Evolutionary conservation across 2,888 invertebrate genomes (phyloP), one percentile per base, ranked within the genome.

Genomic region (Cheilosia vernalis): DNA sequence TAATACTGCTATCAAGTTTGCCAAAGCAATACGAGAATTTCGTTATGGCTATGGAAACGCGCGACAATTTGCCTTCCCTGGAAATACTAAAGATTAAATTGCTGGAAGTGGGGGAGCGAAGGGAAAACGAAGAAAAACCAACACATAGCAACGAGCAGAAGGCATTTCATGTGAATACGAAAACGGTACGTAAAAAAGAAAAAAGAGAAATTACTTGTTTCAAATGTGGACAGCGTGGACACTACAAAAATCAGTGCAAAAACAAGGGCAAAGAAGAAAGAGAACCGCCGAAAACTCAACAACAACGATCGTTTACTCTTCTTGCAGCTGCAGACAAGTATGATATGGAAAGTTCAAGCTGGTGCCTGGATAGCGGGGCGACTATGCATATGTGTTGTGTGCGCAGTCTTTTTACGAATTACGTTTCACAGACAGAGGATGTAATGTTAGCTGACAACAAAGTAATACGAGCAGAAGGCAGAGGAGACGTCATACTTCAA

Each of bases 1-100:
- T 76, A 70, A 76, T 79, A 53, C 44, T 80, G 27, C 58, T 70
- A 17, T 79, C 63, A 53, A 80, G 77, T 27, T 55, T 70, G 53
- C 63, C 70, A 49, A 83, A 61, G 51, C 69, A 78, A 30, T 78
- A 51, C 42, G 67, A 69, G 40, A 72, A 72, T 72, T 60, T 70
- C 10, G 79, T 72, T n/a, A 24, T 83, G 56, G 70, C 76, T 30
- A 56, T 55, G 60, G 53, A 74, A 72, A 76, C 51, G 53, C 47
- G 72, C 5, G 64, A 79, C 64, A 64, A 42, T 37, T 64, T 78
- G 27, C 63, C 73, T 2, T 58, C 73, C 13, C 49, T 82, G 30
- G 37, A 63, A 24, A 69, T 63, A 42, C 64, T 63, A 60, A 76
- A 70, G 44, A 79, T 69, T 27, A 82, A 70, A 60, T 60, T 72